Base-by-base conservation (phyloP, 1,140 invertebrate species). In the Drosophila virilis region DNA sequence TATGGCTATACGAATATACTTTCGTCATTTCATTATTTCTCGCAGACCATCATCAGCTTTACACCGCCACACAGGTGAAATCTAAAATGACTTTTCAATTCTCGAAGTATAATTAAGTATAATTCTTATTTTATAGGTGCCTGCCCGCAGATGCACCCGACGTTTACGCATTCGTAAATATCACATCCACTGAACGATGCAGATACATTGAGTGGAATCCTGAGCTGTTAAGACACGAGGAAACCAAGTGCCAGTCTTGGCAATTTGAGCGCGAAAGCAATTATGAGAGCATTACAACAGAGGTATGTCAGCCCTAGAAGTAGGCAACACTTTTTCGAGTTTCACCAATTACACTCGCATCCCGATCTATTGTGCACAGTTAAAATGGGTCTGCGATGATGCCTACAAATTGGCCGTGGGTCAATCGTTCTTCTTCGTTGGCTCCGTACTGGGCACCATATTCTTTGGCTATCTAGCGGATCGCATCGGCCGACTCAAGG, bases 401-500 rank as follows among this genome's bases (percentile, higher is more conserved):
- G 91, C 92, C 59, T 95, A 94, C 93, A 93, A 93, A 77, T 85
- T 93, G 42, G 93, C 93, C 6, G 76, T 94, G 12, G 93, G 94
- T 3, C 94, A 95, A 88, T 94, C 94, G 1, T 90, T 94, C 35
- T 95, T 94, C 90, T 95, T 94, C 76, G 81, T 94, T 10, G 94
- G 94, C 7, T 94, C 94, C 6, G 92, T 94, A 0, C 42, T 94
- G 12, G 95, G 94, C 9, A 94, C 93, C 10, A 81, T 95, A 12
- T 74, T 93, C 35, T 93, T 95, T 70, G 95, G 95, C 1, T 86
- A 93, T 60, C 75, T 95, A 42, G 93, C 94, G 0, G 95, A 95
- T 82, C 89, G 92, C 1, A 93, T 93, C 13, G 94, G 94, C 1
- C 91, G 94, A 4, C 80, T 95, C 12, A 94, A 94, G 1, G 93